phyloP scores from a whole-genome alignment of 2,797 vertebrate genomes.

The Myotis myotis region DNA sequence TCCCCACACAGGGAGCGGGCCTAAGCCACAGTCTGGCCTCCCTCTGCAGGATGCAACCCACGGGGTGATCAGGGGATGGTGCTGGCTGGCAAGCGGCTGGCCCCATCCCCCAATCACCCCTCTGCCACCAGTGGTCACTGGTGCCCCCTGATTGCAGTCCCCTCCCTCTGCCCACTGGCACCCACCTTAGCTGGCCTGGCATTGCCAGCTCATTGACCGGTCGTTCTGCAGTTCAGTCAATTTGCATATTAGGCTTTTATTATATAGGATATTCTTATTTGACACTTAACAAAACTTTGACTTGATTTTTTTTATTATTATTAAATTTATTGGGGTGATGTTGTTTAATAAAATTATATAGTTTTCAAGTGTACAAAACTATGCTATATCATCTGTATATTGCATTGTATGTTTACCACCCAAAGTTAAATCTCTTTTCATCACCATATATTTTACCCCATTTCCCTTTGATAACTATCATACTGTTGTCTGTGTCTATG shows the following conservation, averaged over 20 bases:
- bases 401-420: background rate
- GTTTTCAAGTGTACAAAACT: background rate
- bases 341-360: background rate
- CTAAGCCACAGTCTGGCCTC: too few relatives aligned
- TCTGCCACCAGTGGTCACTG: too few relatives aligned
- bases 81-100: accelerated
- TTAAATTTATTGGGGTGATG: background rate
- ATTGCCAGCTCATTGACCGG: accelerated
- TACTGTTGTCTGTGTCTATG: background rate
- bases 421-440: background rate
- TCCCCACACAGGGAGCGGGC: too few relatives aligned
- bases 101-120: too few relatives aligned
- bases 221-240: too few relatives aligned
- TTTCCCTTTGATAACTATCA: background rate
- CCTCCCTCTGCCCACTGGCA: too few relatives aligned
- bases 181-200: too few relatives aligned
- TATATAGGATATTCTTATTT: background rate
- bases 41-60: too few relatives aligned
- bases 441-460: background rate
- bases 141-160: too few relatives aligned
- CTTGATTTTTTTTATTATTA: background rate
- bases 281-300: conserved; percentile 15
- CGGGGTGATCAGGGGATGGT: too few relatives aligned
- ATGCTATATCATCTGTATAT: background rate
- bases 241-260: too few relatives aligned